These are phyloP conservation scores for Coleophora flavipennella DNA, from an alignment of 2,888 invertebrate species.

Conservation along the genomic window DNA sequence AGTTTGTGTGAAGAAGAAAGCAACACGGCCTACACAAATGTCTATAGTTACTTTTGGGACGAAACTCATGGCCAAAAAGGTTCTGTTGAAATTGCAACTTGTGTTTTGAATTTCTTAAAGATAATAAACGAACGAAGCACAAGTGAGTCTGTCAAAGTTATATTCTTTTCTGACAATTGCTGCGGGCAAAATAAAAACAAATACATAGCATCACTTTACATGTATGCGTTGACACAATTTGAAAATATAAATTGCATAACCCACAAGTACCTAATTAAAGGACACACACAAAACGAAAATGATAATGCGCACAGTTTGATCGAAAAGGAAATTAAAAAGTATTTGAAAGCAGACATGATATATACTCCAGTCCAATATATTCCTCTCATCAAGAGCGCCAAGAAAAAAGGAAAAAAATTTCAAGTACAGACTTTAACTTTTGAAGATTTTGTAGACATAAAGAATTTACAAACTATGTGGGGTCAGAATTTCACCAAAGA, in stretches of 20 bases:
- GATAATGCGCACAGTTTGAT: slow-evolving; percentile 29
- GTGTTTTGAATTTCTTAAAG: slow-evolving; percentile 8
- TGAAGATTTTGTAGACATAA: slow-evolving; percentile 13
- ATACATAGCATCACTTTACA: slow-evolving; percentile 17
- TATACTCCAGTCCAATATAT: slow-evolving; percentile 20
- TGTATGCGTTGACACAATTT: slow-evolving; percentile 13
- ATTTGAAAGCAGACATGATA: slow-evolving; percentile 22
- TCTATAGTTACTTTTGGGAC: slow-evolving; percentile 24
- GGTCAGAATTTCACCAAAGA: slow-evolving; percentile 1
- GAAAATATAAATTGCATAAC: slow-evolving; percentile 12
- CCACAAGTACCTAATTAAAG: slow-evolving; percentile 28
- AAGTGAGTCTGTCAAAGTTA: slow-evolving; percentile 12
- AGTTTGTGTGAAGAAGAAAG: not conserved
- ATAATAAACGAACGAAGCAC: too few species aligned
- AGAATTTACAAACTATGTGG: slow-evolving; percentile 1
- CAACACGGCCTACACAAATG: slow-evolving; percentile 10
- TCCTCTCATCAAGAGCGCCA: slow-evolving; percentile 10
- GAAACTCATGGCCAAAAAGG: slow-evolving; percentile 24
- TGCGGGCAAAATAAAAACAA: slow-evolving; percentile 26
- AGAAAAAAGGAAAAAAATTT: slow-evolving; percentile 3
- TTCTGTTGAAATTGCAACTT: slow-evolving; percentile 19
- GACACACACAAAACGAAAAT: slow-evolving; percentile 33
- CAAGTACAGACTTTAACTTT: slow-evolving; percentile 14
- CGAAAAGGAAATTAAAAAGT: slow-evolving; percentile 24
- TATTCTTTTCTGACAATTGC: slow-evolving; percentile 28